Evolutionary conservation across 2,888 invertebrate genomes (phyloP).

Genomic region (Odontomyia ornata): DNA sequence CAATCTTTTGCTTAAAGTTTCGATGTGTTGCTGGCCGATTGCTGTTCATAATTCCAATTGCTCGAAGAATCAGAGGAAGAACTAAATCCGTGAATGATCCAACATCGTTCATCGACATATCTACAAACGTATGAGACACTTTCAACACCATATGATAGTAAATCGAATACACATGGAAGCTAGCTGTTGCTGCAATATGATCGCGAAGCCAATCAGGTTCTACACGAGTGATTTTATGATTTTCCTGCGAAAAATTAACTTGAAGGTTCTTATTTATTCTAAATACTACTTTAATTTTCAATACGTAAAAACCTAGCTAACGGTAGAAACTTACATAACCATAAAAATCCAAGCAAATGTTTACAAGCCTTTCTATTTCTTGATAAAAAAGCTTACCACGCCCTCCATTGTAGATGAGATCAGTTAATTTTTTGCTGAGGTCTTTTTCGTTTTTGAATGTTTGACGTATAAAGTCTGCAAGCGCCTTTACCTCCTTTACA

Average conservation of each 20-base stretch:
- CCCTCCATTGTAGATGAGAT: background rate
- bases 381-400: background rate
- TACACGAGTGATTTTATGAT: background rate
- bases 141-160: conserved; percentile 22
- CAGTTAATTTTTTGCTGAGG: background rate
- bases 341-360: background rate
- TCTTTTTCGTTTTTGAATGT: background rate
- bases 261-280: too few species aligned
- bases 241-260: background rate
- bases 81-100: conserved; percentile 42
- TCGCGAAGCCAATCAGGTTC: conserved; percentile 45
- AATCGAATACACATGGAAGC: conserved; percentile 35
- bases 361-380: background rate
- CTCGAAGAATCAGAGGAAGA: conserved; percentile 41
- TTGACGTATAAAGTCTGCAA: background rate
- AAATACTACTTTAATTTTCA: too few species aligned
- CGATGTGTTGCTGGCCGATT: background rate
- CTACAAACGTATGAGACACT: conserved; percentile 45
- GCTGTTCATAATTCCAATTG: conserved; percentile 44
- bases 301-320: too few species aligned
- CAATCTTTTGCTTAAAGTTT: conserved; percentile 20
- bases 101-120: conserved; percentile 42
- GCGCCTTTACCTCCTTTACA: background rate
- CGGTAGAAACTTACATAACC: conserved; percentile 11
- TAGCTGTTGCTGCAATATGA: conserved; percentile 42